Evolutionary conservation across 2,113 vertebrate genomes (phyloP).

Genomic region (Indri indri): DNA sequence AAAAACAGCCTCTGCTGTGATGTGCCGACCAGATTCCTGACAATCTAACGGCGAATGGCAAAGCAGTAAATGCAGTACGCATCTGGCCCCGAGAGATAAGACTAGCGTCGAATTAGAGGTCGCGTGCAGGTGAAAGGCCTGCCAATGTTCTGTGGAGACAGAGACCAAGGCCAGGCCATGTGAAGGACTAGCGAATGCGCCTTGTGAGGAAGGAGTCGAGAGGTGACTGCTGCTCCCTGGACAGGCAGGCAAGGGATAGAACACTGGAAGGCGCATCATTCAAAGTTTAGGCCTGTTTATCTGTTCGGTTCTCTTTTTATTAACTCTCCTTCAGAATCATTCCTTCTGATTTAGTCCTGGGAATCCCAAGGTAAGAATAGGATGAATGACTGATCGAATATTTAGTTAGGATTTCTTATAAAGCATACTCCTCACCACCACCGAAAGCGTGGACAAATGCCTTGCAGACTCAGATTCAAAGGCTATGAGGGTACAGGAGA

Average conservation of each 20-base stretch:
- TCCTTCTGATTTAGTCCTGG: background rate
- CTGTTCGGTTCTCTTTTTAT: no score
- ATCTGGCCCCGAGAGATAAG: background rate
- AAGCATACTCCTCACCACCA: background rate
- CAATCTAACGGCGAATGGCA: background rate
- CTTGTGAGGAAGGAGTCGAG: background rate
- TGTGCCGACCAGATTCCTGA: background rate
- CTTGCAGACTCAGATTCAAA: background rate
- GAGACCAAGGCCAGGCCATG: background rate
- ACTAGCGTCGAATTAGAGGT: background rate
- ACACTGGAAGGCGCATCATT: no score
- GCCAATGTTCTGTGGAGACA: background rate
- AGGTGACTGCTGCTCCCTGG: background rate
- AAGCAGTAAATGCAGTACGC: background rate
- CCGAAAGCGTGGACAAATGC: background rate
- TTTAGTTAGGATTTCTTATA: background rate
- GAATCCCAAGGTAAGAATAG: background rate
- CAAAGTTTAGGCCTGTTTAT: no score
- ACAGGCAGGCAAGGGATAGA: no score
- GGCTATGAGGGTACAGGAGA: background rate
- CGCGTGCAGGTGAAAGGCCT: background rate
- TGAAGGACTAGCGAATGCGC: background rate
- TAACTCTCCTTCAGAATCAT: background rate
- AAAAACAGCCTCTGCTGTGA: background rate
- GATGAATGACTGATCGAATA: background rate